Percentiles rank a stretch among this genome's conserved stretches.
Evolutionary conservation across 2,113 vertebrate genomes (phyloP).

Genomic region (Petroica traversi): DNA sequence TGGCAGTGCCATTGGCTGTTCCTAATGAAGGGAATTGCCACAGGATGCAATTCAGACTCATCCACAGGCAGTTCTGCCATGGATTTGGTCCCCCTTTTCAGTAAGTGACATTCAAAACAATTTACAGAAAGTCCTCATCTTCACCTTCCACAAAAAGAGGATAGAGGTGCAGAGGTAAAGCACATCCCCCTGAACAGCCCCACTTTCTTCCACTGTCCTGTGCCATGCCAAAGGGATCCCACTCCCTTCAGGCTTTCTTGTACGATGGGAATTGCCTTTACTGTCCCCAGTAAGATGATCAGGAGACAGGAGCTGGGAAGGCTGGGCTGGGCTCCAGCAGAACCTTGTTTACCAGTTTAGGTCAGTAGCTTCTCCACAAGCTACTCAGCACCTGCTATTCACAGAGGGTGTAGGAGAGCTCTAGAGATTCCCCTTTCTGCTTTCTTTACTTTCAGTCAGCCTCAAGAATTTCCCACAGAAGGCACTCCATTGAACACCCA

Average conservation of each 20-base stretch:
- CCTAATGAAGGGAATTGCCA: not conserved
- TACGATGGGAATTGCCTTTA: not conserved
- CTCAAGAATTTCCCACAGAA: not conserved
- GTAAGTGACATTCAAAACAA: not conserved
- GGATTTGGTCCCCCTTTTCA: not conserved
- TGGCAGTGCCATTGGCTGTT: not conserved
- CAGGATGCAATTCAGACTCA: not conserved
- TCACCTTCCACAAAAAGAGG: not conserved
- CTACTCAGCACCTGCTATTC: not conserved
- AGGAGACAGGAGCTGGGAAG: not conserved
- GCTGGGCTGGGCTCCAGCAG: not conserved
- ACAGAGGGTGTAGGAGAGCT: not conserved
- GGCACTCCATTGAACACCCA: not conserved
- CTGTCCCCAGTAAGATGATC: accelerated
- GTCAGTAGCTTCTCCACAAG: not conserved
- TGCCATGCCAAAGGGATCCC: not conserved
- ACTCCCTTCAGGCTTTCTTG: not conserved
- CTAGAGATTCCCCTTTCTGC: not conserved
- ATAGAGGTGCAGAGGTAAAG: not conserved
- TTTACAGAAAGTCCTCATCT: not conserved
- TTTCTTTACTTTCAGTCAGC: not conserved
- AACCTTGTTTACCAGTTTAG: not conserved
- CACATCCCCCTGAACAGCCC: not conserved
- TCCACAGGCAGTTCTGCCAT: not conserved
- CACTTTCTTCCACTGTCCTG: not conserved